Conservation (phyloP, 2,888 invertebrate genomes). For the Resseliella maxima region DNA sequence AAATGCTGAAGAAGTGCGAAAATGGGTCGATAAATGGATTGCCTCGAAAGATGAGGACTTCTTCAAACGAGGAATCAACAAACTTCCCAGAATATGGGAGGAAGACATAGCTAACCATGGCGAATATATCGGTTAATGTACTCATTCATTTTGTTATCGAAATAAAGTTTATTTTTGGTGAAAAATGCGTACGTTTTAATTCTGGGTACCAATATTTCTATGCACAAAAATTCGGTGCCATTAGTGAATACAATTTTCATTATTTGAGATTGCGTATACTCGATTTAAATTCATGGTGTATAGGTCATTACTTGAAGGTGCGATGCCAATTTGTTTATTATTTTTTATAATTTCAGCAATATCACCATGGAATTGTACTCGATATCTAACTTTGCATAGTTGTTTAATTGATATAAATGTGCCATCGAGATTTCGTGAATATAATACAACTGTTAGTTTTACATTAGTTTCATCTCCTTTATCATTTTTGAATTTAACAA, state of each 20-base stretch:
- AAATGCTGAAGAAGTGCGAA: too few relatives aligned
- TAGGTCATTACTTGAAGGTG: slow-evolving; percentile 46
- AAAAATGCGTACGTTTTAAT: too few relatives aligned
- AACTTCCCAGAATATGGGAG: too few relatives aligned
- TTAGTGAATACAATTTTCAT: slow-evolving; percentile 40
- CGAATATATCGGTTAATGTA: too few relatives aligned
- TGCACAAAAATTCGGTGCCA: slow-evolving; percentile 39
- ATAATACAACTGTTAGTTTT: slow-evolving; percentile 57
- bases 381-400: slow-evolving; percentile 56
- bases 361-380: slow-evolving; percentile 42
- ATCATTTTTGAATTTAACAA: slow-evolving; percentile 56
- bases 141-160: too few relatives aligned
- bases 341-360: slow-evolving; percentile 44
- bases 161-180: too few relatives aligned
- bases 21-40: too few relatives aligned
- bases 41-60: too few relatives aligned
- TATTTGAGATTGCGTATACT: not conserved
- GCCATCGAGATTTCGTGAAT: slow-evolving; percentile 58
- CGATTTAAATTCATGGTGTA: slow-evolving; percentile 1
- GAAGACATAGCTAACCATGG: too few relatives aligned
- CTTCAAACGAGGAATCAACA: too few relatives aligned
- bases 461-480: not conserved
- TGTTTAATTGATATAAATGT: slow-evolving; percentile 58
- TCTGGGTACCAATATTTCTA: not conserved
- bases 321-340: too few relatives aligned